Evolutionary conservation across 2,113 vertebrate genomes (phyloP), one percentile per base, ranked within the genome.

Genomic region (Syngnathus typhle): DNA sequence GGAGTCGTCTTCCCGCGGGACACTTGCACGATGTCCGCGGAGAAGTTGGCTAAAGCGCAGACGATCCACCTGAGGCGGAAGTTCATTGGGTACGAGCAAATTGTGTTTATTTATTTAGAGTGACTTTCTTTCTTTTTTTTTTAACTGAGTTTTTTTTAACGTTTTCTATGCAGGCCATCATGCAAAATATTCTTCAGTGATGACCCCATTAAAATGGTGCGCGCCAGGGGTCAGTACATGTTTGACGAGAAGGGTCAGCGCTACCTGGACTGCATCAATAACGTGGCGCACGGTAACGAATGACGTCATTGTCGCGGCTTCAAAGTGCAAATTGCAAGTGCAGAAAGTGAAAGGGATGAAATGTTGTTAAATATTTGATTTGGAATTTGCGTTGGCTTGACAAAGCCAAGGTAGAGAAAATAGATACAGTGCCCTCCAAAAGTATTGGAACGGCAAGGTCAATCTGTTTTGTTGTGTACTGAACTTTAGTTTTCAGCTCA

Each of bases 211-310:
- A 99, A 99, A 87, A 96, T 99, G 55, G 90, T 96, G 13, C 88
- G 72, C 19, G 97, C 95, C 71, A 90, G 79, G 77, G 92, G 93
- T 41, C 96, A 99, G 74, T 99, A 96, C 77, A 97, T 99, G 96
- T 98, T 93, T 65, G 93, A 98, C 62, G 96, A 99, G 75, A 93
- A 88, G 54, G 95, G 92, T 2, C 87, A 90, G 36, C 89, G 81
- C 69, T 98, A 96, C 82, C 74, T 99, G 72, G 97, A 99, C 65
- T 98, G 97, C 83, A 95, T 99, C 87, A 99, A 98, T 90, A 99
- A 99, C 0, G 97, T 99, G 18, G 94, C 97, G 32, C 97, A 99
- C 3, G 97, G 97, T 98, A 90, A 90, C 9, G 27, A 15, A 3
- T 32, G n/a, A 10, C 49, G 19, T 52, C 49, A 52, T 52, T 9